Evolutionary conservation across 2,888 invertebrate species (phyloP).

Genomic region (Melanotus villosus): DNA sequence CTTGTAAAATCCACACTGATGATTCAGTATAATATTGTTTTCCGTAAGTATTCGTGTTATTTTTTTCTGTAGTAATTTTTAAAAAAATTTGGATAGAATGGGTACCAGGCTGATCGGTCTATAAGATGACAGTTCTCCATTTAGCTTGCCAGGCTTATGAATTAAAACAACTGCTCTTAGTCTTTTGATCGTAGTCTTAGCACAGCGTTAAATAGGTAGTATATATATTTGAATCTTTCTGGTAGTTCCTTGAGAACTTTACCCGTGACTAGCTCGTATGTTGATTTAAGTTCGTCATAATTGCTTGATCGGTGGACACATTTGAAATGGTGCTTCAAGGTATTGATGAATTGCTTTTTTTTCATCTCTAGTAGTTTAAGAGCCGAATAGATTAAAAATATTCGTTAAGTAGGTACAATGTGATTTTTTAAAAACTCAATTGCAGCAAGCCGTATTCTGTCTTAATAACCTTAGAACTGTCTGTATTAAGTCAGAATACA

Average conservation of each 20-base stretch:
- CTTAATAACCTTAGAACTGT: too few species aligned
- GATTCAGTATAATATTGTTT: slow-evolving; percentile 1
- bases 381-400: background rate
- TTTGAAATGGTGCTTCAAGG: slow-evolving; percentile 18
- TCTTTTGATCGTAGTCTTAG: background rate
- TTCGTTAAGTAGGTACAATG: background rate
- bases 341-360: slow-evolving; percentile 4
- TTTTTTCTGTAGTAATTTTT: background rate
- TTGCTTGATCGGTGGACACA: slow-evolving; percentile 5
- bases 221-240: slow-evolving; percentile 1
- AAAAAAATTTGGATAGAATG: background rate
- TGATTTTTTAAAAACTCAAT: too few species aligned
- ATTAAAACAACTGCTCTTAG: background rate
- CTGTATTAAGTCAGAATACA: too few species aligned
- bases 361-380: background rate
- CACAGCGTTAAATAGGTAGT: slow-evolving; percentile 1
- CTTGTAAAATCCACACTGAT: background rate
- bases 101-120: slow-evolving; percentile 9
- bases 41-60: background rate
- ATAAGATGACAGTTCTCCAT: background rate
- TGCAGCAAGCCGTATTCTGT: too few species aligned
- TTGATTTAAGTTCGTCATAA: slow-evolving; percentile 4
- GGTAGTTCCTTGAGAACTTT: slow-evolving; percentile 11
- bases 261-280: slow-evolving; percentile 12
- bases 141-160: background rate